Evolutionary conservation across 2,888 invertebrate species (phyloP).

Genomic region (Drosophila quinaria): DNA sequence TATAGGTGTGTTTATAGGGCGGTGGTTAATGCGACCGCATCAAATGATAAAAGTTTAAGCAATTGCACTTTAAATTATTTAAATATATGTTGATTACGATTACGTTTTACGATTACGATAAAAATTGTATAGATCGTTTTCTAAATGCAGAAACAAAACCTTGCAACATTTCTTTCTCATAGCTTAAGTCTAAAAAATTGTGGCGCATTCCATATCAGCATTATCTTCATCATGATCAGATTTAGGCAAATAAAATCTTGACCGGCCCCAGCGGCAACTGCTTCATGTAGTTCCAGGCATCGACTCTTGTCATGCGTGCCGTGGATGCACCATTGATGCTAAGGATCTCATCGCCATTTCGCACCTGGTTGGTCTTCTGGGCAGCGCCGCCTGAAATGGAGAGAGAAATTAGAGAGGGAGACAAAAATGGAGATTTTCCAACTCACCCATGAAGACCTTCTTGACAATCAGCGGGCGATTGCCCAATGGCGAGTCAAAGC

Average conservation of each 20-base stretch:
- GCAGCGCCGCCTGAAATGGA: constrained; percentile 92
- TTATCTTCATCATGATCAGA: constrained; percentile 9
- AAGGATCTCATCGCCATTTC: constrained; percentile 94
- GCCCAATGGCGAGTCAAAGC: constrained; percentile 95
- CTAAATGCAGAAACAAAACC: constrained; percentile 75
- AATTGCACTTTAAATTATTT: constrained; percentile 68
- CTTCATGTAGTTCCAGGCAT: constrained; percentile 97
- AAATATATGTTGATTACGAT: constrained; percentile 40
- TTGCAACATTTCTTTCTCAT: constrained; percentile 29
- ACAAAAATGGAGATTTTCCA: not conserved
- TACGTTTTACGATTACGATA: constrained; percentile 47
- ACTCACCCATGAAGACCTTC: constrained; percentile 96
- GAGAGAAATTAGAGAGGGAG: too few relatives aligned
- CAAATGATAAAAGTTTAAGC: constrained; percentile 38
- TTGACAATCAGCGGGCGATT: constrained; percentile 95
- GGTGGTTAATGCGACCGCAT: constrained; percentile 36
- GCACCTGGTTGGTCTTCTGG: constrained; percentile 93
- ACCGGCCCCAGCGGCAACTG: constrained; percentile 94
- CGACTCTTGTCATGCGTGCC: constrained; percentile 94
- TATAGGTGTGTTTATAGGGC: constrained; percentile 34
- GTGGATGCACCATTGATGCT: constrained; percentile 93
- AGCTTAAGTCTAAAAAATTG: constrained; percentile 67
- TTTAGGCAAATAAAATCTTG: constrained; percentile 84
- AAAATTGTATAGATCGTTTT: constrained; percentile 48
- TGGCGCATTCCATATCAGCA: constrained; percentile 64